These are phyloP conservation scores for Brachionus rotundiformis DNA, from an alignment of 1,140 invertebrate genomes.

Conservation along the genomic window DNA sequence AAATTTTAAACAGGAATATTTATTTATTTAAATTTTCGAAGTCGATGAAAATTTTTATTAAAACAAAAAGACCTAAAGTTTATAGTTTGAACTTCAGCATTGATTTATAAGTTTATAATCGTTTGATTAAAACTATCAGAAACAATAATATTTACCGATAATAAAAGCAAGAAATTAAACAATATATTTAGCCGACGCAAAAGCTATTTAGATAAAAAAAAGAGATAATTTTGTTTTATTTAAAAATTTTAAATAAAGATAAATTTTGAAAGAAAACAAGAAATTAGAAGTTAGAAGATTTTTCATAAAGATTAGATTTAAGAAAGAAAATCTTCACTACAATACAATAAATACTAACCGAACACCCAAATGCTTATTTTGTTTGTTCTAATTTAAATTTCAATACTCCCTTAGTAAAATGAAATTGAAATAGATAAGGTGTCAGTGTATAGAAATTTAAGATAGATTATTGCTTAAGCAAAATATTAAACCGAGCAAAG, in stretches of 20 bases:
- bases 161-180: conserved; percentile 26
- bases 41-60: neutral
- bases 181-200: neutral
- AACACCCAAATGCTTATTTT: conserved; percentile 20
- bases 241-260: conserved; percentile 19
- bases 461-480: conserved; percentile 22
- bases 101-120: neutral
- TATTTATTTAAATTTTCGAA: too few relatives aligned
- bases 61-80: neutral
- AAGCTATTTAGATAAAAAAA: conserved; percentile 26
- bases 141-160: conserved; percentile 32
- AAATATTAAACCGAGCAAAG: neutral
- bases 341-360: neutral
- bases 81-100: neutral
- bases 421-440: conserved; percentile 10
- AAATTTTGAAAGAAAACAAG: conserved; percentile 37
- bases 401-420: conserved; percentile 33
- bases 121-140: neutral
- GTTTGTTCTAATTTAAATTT: conserved; percentile 12
- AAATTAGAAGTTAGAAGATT: neutral
- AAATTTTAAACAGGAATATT: too few relatives aligned
- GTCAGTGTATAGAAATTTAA: conserved; percentile 7
- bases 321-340: neutral
- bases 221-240: conserved; percentile 41
- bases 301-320: neutral